These are phyloP conservation scores for Tupiocoris notatus DNA, from an alignment of 2,888 invertebrate genomes.

Conservation along the genomic window DNA sequence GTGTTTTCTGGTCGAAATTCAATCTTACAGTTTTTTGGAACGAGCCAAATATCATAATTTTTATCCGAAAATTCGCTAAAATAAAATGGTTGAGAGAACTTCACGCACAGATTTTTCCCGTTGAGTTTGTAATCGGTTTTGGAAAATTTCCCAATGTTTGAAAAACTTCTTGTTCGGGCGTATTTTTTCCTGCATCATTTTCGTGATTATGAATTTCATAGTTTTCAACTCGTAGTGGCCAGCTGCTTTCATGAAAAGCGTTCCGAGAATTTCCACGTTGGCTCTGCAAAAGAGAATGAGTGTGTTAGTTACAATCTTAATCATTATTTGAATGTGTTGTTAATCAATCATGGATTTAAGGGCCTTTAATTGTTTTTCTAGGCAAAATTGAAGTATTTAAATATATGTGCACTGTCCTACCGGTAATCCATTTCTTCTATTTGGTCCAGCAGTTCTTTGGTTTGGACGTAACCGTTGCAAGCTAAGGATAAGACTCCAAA, in stretches of 20 bases:
- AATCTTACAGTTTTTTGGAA: neutral
- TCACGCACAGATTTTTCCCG: neutral
- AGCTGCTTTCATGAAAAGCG: conserved; percentile 68
- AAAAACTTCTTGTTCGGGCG: conserved; percentile 63
- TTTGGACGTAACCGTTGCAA: conserved; percentile 66
- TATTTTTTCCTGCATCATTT: conserved; percentile 63
- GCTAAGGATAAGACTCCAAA: conserved; percentile 82
- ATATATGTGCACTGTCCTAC: too few relatives aligned
- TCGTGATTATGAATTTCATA: conserved; percentile 67
- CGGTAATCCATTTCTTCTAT: conserved; percentile 63
- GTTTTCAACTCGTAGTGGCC: conserved; percentile 63
- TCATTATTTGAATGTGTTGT: too few relatives aligned
- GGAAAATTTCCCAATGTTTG: conserved; percentile 63
- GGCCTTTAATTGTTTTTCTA: neutral
- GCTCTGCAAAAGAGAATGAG: conserved; percentile 62
- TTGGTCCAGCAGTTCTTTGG: conserved; percentile 64
- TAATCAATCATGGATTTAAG: too few relatives aligned
- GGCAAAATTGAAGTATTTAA: too few relatives aligned
- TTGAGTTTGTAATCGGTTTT: neutral
- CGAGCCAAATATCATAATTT: too few relatives aligned
- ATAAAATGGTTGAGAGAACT: too few relatives aligned
- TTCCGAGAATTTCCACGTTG: conserved; percentile 73
- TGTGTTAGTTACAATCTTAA: too few relatives aligned
- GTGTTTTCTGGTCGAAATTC: too few relatives aligned
- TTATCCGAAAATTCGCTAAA: too few relatives aligned